These are phyloP conservation scores for Lonchura striata DNA, from an alignment of 2,113 vertebrate species.

Conservation along the genomic window DNA sequence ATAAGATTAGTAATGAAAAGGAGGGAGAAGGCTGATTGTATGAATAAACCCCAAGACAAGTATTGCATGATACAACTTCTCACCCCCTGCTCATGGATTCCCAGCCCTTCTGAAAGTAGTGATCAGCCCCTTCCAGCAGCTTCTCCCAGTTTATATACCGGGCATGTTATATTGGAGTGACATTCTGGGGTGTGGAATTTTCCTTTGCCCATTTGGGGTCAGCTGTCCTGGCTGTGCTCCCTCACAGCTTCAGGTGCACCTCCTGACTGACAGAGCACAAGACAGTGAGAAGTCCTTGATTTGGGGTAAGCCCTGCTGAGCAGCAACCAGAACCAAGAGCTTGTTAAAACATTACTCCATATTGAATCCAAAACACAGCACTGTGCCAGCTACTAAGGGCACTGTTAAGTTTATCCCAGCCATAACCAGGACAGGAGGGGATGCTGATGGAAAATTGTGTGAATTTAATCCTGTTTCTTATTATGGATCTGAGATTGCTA, in stretches of 20 bases:
- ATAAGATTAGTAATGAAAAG: background rate
- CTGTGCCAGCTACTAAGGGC: background rate
- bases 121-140: background rate
- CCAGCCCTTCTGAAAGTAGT: too few relatives aligned
- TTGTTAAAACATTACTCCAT: rapidly evolving
- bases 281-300: background rate
- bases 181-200: background rate
- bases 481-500: background rate
- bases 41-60: background rate
- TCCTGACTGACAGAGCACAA: background rate
- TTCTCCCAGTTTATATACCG: background rate
- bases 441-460: background rate
- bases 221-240: background rate
- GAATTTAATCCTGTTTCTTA: background rate
- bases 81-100: background rate
- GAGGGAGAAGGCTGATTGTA: background rate
- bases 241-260: rapidly evolving
- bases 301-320: background rate
- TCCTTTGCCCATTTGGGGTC: background rate
- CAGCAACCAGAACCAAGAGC: background rate
- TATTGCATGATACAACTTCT: too few relatives aligned
- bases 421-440: background rate
- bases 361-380: background rate
- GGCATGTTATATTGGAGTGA: background rate
- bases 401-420: background rate